phyloP scores from a whole-genome alignment of 1,140 invertebrate species.

The Drosophila ohnishii region DNA sequence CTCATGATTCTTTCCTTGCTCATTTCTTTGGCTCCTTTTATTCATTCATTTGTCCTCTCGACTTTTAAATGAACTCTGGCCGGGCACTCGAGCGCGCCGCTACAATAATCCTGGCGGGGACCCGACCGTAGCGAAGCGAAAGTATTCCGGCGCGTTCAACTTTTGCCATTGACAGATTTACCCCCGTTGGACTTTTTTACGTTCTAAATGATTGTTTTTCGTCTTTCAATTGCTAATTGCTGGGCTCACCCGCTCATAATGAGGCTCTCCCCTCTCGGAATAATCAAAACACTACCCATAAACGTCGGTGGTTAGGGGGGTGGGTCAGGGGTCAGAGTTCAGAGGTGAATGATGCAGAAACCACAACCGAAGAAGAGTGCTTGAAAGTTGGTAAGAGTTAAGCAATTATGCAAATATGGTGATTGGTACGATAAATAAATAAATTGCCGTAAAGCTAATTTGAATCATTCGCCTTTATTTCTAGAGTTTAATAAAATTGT shows the following conservation, averaged over 20 bases:
- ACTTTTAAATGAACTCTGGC: constrained; percentile 78
- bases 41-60: constrained; percentile 78
- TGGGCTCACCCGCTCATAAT: constrained; percentile 27
- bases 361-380: constrained; percentile 49
- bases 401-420: constrained; percentile 32
- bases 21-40: constrained; percentile 60
- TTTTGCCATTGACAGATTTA: constrained; percentile 77
- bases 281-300: constrained; percentile 28
- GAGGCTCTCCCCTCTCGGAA: not conserved
- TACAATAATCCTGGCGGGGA: constrained; percentile 20
- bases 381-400: constrained; percentile 47
- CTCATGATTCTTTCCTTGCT: constrained; percentile 30
- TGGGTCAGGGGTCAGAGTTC: not conserved
- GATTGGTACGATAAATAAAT: constrained; percentile 42
- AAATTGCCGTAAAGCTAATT: constrained; percentile 30
- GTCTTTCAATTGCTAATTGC: constrained; percentile 38
- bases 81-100: constrained; percentile 36
- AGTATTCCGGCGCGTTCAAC: constrained; percentile 63
- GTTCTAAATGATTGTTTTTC: constrained; percentile 30
- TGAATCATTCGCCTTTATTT: constrained; percentile 56
- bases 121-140: constrained; percentile 8
- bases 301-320: constrained; percentile 24
- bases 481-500: constrained; percentile 51
- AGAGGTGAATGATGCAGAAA: constrained; percentile 38
- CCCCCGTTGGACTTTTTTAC: constrained; percentile 13